Percentiles rank a stretch among this genome's conserved stretches.
These are phyloP conservation scores for Altica lythri DNA, from an alignment of 2,888 invertebrate genomes.

Conservation along the genomic window DNA sequence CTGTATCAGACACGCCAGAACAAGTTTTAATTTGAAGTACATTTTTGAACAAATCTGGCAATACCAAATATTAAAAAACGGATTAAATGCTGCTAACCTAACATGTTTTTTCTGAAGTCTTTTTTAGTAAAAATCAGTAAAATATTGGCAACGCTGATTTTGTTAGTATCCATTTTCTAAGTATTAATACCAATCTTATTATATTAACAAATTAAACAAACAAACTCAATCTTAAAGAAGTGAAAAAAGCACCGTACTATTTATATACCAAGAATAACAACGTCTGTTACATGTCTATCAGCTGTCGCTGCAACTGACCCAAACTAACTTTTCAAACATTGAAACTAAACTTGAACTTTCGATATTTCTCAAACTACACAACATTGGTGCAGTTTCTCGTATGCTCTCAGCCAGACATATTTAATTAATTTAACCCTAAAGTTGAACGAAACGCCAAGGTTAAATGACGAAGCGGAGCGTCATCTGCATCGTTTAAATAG, in stretches of 20 bases:
- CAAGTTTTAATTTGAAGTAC: no score
- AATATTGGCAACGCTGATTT: no score
- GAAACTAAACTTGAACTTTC: slow-evolving; percentile 27
- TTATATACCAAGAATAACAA: not conserved
- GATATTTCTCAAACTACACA: slow-evolving; percentile 25
- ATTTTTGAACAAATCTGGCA: no score
- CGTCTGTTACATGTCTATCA: slow-evolving; percentile 2
- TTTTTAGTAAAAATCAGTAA: no score
- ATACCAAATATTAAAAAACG: no score
- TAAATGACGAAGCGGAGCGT: slow-evolving; percentile 33
- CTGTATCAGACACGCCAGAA: no score
- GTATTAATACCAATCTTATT: no score
- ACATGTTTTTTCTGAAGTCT: no score
- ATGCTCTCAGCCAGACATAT: slow-evolving; percentile 33
- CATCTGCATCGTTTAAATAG: slow-evolving; percentile 25
- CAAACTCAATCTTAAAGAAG: no score
- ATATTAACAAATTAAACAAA: no score
- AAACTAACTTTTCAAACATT: slow-evolving; percentile 24
- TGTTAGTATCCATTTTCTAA: no score
- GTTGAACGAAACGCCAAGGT: slow-evolving; percentile 38
- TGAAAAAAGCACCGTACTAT: slow-evolving; percentile 3
- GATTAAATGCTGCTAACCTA: no score
- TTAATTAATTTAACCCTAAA: slow-evolving; percentile 40
- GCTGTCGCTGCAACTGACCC: slow-evolving; percentile 21
- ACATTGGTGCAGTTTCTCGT: slow-evolving; percentile 23